phyloP scores from a whole-genome alignment of 2,113 vertebrate genomes.

The Sapayoa aenigma region DNA sequence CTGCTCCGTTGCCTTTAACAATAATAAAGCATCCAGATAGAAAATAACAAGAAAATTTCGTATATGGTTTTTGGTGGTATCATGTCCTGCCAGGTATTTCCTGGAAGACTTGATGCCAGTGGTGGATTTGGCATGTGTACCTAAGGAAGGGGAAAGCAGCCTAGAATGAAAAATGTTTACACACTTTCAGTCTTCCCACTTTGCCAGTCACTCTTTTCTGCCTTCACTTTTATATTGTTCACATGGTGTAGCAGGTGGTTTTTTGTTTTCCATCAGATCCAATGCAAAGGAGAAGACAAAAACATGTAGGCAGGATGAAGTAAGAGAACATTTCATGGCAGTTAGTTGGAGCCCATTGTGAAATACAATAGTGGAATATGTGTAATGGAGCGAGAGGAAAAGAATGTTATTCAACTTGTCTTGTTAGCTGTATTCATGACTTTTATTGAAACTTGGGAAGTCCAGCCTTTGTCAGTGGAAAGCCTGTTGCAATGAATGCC shows the following conservation, averaged over 20 bases:
- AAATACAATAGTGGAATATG: neutral
- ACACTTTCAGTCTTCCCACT: neutral
- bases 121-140: neutral
- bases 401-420: neutral
- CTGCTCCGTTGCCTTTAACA: neutral
- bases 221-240: neutral
- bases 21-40: neutral
- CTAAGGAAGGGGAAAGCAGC: neutral
- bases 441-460: neutral
- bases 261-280: neutral
- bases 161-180: neutral
- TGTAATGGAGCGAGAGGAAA: neutral
- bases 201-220: neutral
- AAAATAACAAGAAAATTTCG: neutral
- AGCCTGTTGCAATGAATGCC: neutral
- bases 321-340: neutral
- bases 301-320: neutral
- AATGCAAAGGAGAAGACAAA: neutral
- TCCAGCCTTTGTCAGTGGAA: neutral
- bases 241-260: neutral
- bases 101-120: neutral
- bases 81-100: neutral
- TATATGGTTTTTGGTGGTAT: neutral
- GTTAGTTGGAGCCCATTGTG: neutral
- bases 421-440: neutral